Evolutionary conservation across 1,140 invertebrate species (phyloP), one percentile per base, ranked within the genome.

Genomic region (Stratiolaelaps scimitus): DNA sequence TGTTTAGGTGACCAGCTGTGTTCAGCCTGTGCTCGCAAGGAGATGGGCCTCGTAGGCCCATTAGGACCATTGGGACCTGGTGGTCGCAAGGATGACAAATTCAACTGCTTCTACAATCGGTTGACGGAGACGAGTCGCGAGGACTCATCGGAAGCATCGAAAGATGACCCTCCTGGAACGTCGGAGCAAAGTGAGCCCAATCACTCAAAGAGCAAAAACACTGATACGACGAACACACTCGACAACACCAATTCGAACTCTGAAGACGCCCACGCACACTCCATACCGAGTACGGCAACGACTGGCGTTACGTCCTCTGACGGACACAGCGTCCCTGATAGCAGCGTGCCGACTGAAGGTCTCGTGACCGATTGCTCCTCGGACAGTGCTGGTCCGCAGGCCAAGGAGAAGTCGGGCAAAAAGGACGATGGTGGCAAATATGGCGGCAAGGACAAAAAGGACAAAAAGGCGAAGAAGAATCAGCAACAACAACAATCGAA

Each of bases 71-170:
- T 65, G 34, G 26, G 10, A 7, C 69, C 67, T 28, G 70, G 70
- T 40, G 68, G 47, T 29, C 70, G 70, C 46, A 68, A 70, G 43
- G 69, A 71, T 60, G 68, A 70, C 43, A 71, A 70, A 65, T 70
- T 71, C 64, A 71, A 68, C 23, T 71, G 69, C 34, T 71, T 70
- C 64, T 71, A 71, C 43, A 71, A 70, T 23, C 60, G 69, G 17
- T 66, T 71, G 29, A 68, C 67, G 7, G 70, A 71, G 43, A 70
- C 66, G 19, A 71, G 70, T 43, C 65, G 66, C 34, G 70, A 69
- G 64, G 70, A 71, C 45, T 69, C 65, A 20, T 70, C 69, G 26
- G 70, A 70, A 6, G 64, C 65, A 44, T 70, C 69, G 10, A 70
- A 71, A 67, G 69, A 70, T 19, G 69, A 71, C 17, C 68, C 70